These are phyloP conservation scores for Apis laboriosa DNA, from an alignment of 1,140 invertebrate species.

Conservation along the genomic window DNA sequence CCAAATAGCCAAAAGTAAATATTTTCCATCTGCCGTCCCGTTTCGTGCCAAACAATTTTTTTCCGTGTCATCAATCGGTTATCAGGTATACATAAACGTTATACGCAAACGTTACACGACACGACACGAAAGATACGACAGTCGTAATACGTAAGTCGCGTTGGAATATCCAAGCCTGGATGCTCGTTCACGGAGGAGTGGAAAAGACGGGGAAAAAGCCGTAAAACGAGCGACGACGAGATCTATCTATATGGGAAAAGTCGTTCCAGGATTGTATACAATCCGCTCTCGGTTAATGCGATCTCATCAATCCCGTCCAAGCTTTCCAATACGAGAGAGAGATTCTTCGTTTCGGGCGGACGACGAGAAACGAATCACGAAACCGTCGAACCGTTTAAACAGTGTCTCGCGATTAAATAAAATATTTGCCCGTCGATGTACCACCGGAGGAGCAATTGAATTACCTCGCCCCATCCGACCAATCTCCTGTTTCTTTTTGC, in stretches of 20 bases:
- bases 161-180: not conserved
- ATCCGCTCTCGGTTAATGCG: slow-evolving; percentile 37
- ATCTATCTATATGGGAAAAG: slow-evolving; percentile 35
- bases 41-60: not conserved
- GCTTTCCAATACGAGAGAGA: slow-evolving; percentile 23
- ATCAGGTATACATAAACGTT: not conserved
- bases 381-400: slow-evolving; percentile 55
- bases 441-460: slow-evolving; percentile 64
- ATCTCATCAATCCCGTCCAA: slow-evolving; percentile 36
- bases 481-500: not conserved
- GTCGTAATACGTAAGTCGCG: slow-evolving; percentile 6
- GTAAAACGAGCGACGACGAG: slow-evolving; percentile 12
- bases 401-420: slow-evolving; percentile 73
- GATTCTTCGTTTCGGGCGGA: not conserved
- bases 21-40: not conserved
- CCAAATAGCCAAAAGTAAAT: not conserved
- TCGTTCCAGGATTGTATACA: slow-evolving; percentile 20
- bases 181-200: not conserved
- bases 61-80: not conserved
- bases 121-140: not conserved
- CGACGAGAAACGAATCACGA: slow-evolving; percentile 28
- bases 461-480: slow-evolving; percentile 56
- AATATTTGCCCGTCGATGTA: slow-evolving; percentile 57
- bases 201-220: not conserved
- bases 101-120: not conserved